Conservation (phyloP, 1,140 invertebrate species). For the Papilio dardanus region DNA sequence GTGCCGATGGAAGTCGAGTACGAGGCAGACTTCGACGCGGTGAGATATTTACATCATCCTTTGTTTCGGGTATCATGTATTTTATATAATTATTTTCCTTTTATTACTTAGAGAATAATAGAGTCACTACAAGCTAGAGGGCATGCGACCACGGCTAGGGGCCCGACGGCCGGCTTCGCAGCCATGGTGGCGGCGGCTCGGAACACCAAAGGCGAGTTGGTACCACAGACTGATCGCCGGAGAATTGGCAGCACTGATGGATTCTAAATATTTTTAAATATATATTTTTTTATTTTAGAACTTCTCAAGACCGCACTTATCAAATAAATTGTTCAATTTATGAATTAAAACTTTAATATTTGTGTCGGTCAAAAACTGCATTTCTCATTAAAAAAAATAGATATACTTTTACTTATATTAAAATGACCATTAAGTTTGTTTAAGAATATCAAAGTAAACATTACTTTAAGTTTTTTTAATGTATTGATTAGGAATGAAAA, state of each 20-base stretch:
- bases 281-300: neutral
- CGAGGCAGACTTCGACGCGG: conserved; percentile 85
- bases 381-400: conserved; percentile 3
- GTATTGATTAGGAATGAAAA: neutral
- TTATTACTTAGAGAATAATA: conserved; percentile 53
- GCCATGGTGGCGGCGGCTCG: conserved; percentile 76
- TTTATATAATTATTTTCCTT: neutral
- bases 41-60: conserved; percentile 42
- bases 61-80: neutral
- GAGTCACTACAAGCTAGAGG: conserved; percentile 60
- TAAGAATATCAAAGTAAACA: neutral
- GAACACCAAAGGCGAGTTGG: conserved; percentile 58
- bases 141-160: conserved; percentile 72
- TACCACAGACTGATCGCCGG: conserved; percentile 72
- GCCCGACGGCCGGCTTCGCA: conserved; percentile 78
- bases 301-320: neutral
- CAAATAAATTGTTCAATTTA: neutral
- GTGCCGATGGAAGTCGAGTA: conserved; percentile 92
- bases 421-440: neutral
- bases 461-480: neutral
- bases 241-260: conserved; percentile 78
- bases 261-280: conserved; percentile 51
- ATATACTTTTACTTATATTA: conserved; percentile 7
- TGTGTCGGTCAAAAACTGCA: conserved; percentile 2
- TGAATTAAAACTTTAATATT: neutral